Evolutionary conservation across 2,888 invertebrate genomes (phyloP), one percentile per base, ranked within the genome.

Genomic region (Drosophila imparisetae): DNA sequence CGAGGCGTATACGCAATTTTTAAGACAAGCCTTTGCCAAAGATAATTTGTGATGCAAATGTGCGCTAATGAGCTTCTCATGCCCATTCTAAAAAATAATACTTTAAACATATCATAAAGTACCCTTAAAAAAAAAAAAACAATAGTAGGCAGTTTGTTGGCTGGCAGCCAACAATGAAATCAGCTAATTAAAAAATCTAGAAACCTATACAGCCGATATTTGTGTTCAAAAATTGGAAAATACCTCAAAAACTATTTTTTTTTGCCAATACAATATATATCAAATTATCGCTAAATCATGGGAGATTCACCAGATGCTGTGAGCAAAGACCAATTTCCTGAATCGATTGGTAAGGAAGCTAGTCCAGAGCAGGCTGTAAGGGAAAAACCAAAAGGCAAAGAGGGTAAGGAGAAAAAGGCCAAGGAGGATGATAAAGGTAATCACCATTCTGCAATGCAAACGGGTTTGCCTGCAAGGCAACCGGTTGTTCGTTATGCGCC

Each of bases 401-500:
- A 75, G 8, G 64, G 34, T 4, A 78, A 69, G 24, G 63, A 75
- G 2, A 64, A 64, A 10, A 75, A 61, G 42, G 34, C 2, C 13
- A 78, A 80, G 29, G 76, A 77, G 0, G 72, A 78, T 1, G 66
- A 66, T 0, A 75, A 70, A 34, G n/a, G 1, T 15, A 38, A 21
- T 10, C 76, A 76, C 0, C 0, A 8, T 1, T 78, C 80, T 42
- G 29, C 1, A 0, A 3, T 42, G 18, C 27, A 48, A 29, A 10
- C 27, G 13, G 29, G n/a, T 45, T 58, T 72, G 18, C 53, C 59
- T 54, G 18, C 53, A 24, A 75, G 65, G 38, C 64, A 58, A 40
- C 59, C 73, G 24, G 32, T 77, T 2, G 68, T 87, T 63, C 91
- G 91, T 1, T 92, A 77, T 66, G 85, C 92, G 79, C 93, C 93